phyloP scores from a whole-genome alignment of 2,888 invertebrate species.

The Gymnocheta viridis region DNA sequence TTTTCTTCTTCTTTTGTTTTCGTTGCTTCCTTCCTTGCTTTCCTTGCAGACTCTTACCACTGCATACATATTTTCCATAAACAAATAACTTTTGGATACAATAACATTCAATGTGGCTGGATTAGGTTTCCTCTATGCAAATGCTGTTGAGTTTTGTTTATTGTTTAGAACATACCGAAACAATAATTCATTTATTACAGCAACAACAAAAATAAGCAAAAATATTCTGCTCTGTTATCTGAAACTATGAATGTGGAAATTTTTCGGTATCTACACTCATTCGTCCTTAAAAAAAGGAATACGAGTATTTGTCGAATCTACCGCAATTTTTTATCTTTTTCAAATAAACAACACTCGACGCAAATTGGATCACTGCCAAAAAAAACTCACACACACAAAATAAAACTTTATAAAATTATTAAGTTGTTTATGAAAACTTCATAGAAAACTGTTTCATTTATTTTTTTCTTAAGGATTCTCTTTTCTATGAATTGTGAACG shows the following conservation, averaged over 20 bases:
- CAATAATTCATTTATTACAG: constrained; percentile 63
- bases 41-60: constrained; percentile 3
- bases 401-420: constrained; percentile 56
- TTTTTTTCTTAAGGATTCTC: neutral
- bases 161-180: constrained; percentile 46
- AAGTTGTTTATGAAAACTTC: constrained; percentile 68
- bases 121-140: constrained; percentile 29
- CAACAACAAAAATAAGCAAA: neutral
- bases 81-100: constrained; percentile 42
- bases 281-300: neutral
- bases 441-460: constrained; percentile 32
- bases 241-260: constrained; percentile 43
- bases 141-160: constrained; percentile 22
- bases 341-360: constrained; percentile 54
- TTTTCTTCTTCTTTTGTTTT: neutral
- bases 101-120: constrained; percentile 17
- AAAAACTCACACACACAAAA: too few relatives aligned
- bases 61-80: constrained; percentile 1
- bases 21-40: neutral
- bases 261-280: neutral
- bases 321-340: constrained; percentile 39
- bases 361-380: constrained; percentile 65
- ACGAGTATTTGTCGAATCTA: constrained; percentile 30
- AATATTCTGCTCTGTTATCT: constrained; percentile 11
- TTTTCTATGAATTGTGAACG: neutral